Conservation (phyloP, 2,113 vertebrate genomes). For the Archilochus colubris region DNA sequence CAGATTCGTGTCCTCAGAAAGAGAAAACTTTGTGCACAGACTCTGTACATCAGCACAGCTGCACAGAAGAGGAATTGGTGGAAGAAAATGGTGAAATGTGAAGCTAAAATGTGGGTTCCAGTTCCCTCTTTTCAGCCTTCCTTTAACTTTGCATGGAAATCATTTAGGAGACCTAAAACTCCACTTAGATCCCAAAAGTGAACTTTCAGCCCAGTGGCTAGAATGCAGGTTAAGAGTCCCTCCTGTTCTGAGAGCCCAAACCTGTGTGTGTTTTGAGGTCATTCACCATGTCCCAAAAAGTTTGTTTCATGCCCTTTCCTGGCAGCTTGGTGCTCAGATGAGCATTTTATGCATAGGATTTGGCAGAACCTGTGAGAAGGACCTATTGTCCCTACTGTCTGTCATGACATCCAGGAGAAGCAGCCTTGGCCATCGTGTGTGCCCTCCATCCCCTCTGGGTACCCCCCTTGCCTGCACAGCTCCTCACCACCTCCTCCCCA, state of each 20-base stretch:
- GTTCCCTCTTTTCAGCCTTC: not conserved
- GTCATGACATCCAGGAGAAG: not conserved
- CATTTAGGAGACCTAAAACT: not conserved
- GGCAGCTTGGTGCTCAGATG: not conserved
- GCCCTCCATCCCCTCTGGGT: not conserved
- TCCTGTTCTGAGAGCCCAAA: not conserved
- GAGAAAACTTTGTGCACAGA: not conserved
- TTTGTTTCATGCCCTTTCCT: not conserved
- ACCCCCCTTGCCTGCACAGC: not conserved
- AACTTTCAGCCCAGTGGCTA: not conserved
- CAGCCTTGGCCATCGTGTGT: fast-evolving
- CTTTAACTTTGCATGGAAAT: not conserved
- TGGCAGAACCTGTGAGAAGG: not conserved
- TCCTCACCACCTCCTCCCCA: not conserved
- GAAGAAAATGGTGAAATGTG: not conserved
- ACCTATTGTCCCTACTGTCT: not conserved
- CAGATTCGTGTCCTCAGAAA: not conserved
- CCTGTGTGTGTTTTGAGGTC: not conserved
- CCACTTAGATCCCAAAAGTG: not conserved
- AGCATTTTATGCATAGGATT: not conserved
- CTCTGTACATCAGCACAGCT: not conserved
- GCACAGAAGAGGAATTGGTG: not conserved
- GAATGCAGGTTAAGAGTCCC: not conserved
- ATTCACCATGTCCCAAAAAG: not conserved
- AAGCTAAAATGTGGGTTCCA: not conserved